Conservation (phyloP, 2,888 invertebrate genomes). For the Quadroppia sp. region DNA sequence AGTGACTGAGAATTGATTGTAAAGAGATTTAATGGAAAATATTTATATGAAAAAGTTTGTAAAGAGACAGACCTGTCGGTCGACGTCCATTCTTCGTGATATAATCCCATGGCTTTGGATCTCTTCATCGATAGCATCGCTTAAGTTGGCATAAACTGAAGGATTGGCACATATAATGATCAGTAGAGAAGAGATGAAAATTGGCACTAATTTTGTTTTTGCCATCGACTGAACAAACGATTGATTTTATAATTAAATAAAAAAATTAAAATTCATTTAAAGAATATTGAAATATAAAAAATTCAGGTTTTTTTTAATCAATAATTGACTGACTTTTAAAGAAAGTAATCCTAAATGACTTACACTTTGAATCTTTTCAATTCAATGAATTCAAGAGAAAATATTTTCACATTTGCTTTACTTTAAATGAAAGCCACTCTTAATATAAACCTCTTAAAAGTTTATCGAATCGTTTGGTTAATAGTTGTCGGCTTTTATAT, state of each 20-base stretch:
- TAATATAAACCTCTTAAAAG: neutral
- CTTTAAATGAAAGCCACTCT: neutral
- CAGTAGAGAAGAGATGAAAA: neutral
- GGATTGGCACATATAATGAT: conserved; percentile 28
- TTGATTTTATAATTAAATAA: neutral
- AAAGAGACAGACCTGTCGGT: conserved; percentile 19
- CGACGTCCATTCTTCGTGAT: conserved; percentile 14
- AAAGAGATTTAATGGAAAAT: too few species aligned
- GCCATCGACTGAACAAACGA: neutral
- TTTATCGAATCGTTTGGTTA: neutral
- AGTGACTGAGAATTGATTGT: too few species aligned
- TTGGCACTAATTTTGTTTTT: conserved; percentile 19
- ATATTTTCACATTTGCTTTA: neutral
- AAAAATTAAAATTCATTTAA: neutral
- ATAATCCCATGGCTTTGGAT: neutral
- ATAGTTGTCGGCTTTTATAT: conserved; percentile 30
- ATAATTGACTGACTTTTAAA: neutral
- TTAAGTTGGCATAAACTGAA: conserved; percentile 2
- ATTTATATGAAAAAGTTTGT: too few species aligned
- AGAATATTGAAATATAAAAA: neutral
- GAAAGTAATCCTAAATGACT: neutral
- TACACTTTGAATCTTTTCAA: neutral
- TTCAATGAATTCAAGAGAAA: neutral
- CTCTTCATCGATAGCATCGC: neutral
- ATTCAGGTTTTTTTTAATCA: neutral